Evolutionary conservation across 2,797 vertebrate genomes (phyloP).

Genomic region (Pangasius krempfi): DNA sequence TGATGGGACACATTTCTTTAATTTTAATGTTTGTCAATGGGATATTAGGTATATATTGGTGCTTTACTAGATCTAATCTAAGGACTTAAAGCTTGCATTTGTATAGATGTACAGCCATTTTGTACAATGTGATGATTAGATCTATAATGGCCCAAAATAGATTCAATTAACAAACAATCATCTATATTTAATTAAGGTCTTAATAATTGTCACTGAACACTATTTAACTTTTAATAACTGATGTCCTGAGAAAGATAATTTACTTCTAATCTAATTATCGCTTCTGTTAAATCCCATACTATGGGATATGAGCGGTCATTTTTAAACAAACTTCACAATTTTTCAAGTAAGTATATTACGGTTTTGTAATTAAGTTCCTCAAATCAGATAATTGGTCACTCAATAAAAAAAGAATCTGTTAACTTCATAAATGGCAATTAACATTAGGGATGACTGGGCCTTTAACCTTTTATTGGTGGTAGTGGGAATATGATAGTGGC

Average conservation of each 20-base stretch:
- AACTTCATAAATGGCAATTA: constrained; percentile 72
- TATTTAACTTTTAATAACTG: constrained; percentile 67
- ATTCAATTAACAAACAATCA: constrained; percentile 68
- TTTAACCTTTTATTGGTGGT: constrained; percentile 61
- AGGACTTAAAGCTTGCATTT: constrained; percentile 11
- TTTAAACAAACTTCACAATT: constrained; percentile 64
- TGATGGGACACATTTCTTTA: neutral
- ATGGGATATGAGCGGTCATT: constrained; percentile 60
- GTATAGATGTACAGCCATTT: neutral
- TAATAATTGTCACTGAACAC: constrained; percentile 64
- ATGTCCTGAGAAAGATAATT: constrained; percentile 67
- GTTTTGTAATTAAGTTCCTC: constrained; percentile 70
- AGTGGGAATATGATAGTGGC: constrained; percentile 43
- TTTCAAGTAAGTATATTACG: constrained; percentile 56
- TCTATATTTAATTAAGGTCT: constrained; percentile 69
- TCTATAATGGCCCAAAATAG: constrained; percentile 47
- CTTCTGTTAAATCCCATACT: constrained; percentile 58
- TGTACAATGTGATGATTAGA: constrained; percentile 35
- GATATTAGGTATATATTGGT: neutral
- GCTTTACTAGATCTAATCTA: constrained; percentile 9
- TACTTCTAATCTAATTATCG: constrained; percentile 66
- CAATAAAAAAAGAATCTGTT: constrained; percentile 69
- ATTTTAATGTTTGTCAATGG: neutral
- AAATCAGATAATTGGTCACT: constrained; percentile 73
- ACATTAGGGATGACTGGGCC: constrained; percentile 58